phyloP scores from a whole-genome alignment of 2,113 vertebrate species.

The Cololabis saira region DNA sequence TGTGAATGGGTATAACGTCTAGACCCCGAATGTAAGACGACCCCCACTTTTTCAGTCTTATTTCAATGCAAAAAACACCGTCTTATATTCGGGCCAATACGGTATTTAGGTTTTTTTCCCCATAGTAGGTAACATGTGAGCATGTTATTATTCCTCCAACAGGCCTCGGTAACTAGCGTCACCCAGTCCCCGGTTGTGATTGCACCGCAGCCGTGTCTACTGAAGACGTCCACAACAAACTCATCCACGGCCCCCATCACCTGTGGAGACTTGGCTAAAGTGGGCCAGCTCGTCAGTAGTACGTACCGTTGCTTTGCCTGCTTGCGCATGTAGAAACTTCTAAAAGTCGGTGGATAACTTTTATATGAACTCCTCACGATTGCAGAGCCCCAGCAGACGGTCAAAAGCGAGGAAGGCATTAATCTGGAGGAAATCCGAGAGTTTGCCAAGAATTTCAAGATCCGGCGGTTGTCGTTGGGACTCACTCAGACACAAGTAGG shows the following conservation, averaged over 20 bases:
- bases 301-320: conserved; percentile 66
- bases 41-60: no score
- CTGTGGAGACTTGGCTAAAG: conserved; percentile 90
- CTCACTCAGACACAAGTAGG: conserved; percentile 97
- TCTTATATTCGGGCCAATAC: no score
- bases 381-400: conserved; percentile 86
- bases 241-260: conserved; percentile 82
- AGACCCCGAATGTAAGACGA: no score
- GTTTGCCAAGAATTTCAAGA: conserved; percentile 98
- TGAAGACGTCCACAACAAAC: conserved; percentile 75
- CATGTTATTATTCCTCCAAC: not conserved
- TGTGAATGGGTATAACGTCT: no score
- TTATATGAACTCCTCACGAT: conserved; percentile 34
- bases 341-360: conserved; percentile 50
- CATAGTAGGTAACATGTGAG: not conserved
- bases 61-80: no score
- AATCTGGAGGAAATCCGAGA: conserved; percentile 97
- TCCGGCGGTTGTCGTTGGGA: conserved; percentile 91
- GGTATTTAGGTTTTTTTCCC: no score
- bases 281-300: conserved; percentile 95
- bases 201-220: conserved; percentile 78
- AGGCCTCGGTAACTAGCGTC: conserved; percentile 76
- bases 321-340: conserved; percentile 26
- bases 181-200: conserved; percentile 86
- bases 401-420: conserved; percentile 88